These are phyloP conservation scores for Corbicula japonica DNA, from an alignment of 2,888 invertebrate genomes.

Conservation along the genomic window DNA sequence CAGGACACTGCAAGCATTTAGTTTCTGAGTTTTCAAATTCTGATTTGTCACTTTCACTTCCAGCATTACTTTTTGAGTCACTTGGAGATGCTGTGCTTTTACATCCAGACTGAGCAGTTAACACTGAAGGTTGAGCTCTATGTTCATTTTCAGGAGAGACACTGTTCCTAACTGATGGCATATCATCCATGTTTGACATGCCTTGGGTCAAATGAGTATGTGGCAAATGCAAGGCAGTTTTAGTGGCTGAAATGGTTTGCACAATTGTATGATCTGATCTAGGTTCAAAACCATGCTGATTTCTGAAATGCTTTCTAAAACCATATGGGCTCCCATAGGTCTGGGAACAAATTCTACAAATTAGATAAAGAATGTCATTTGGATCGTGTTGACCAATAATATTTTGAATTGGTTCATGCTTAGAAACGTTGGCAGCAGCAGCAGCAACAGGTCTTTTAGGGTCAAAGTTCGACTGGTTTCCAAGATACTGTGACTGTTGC, in stretches of 20 bases:
- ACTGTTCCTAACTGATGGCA: constrained; percentile 8
- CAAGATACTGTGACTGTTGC: constrained; percentile 6
- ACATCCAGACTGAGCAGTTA: neutral
- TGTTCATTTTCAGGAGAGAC: constrained; percentile 15
- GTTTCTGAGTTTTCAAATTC: constrained; percentile 55
- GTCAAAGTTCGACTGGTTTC: constrained; percentile 54
- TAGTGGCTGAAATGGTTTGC: constrained; percentile 85
- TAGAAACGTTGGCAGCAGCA: constrained; percentile 71
- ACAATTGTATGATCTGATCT: constrained; percentile 83
- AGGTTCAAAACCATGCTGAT: constrained; percentile 85
- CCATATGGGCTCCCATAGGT: constrained; percentile 85
- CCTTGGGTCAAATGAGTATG: constrained; percentile 23
- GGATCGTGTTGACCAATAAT: constrained; percentile 83
- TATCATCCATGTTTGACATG: constrained; percentile 17
- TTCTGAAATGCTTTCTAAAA: constrained; percentile 84
- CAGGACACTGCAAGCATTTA: constrained; percentile 79
- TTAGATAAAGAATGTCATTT: constrained; percentile 83
- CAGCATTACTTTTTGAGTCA: constrained; percentile 45
- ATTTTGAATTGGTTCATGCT: constrained; percentile 83
- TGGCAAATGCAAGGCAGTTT: constrained; percentile 72
- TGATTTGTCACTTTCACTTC: constrained; percentile 35
- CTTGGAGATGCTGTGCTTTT: constrained; percentile 36
- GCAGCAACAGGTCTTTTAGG: constrained; percentile 43
- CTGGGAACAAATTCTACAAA: constrained; percentile 83
- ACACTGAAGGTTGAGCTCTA: too few species aligned